Percentiles rank a stretch among this genome's conserved stretches.
Evolutionary conservation across 1,140 invertebrate genomes (phyloP).

Genomic region (Drosophila guanche): DNA sequence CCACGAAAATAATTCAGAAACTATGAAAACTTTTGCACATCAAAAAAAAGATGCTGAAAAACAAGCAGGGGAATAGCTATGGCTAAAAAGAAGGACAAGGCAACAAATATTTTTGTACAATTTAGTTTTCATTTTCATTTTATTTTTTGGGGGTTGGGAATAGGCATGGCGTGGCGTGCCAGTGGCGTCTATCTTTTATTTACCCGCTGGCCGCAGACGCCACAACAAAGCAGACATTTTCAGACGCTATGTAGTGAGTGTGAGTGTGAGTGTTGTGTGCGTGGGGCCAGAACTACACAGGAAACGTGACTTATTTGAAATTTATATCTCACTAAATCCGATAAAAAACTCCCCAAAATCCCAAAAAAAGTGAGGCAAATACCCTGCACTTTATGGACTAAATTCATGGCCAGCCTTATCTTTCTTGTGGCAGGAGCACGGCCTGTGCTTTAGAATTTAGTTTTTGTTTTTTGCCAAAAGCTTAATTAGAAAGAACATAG

Average conservation of each 20-base stretch:
- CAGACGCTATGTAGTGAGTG: constrained; percentile 29
- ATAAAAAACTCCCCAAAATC: constrained; percentile 40
- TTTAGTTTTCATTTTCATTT: constrained; percentile 36
- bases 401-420: constrained; percentile 36
- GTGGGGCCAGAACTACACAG: constrained; percentile 48
- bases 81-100: constrained; percentile 23
- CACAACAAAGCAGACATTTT: constrained; percentile 71
- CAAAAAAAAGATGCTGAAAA: constrained; percentile 4
- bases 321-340: constrained; percentile 58
- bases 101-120: constrained; percentile 30
- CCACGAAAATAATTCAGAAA: constrained; percentile 54
- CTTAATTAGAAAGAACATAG: constrained; percentile 73
- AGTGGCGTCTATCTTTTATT: not conserved
- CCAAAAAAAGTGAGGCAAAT: constrained; percentile 20
- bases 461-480: constrained; percentile 23
- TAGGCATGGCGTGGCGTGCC: not conserved
- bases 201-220: constrained; percentile 59
- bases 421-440: not conserved
- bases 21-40: constrained; percentile 59
- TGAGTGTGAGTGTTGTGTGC: constrained; percentile 13
- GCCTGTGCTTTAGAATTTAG: not conserved
- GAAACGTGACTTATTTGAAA: constrained; percentile 80
- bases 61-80: constrained; percentile 5
- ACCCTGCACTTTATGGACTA: constrained; percentile 47
- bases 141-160: constrained; percentile 1